Evolutionary conservation across 2,888 invertebrate genomes (phyloP), one percentile per base, ranked within the genome.

Genomic region (Dascillus cervinus): DNA sequence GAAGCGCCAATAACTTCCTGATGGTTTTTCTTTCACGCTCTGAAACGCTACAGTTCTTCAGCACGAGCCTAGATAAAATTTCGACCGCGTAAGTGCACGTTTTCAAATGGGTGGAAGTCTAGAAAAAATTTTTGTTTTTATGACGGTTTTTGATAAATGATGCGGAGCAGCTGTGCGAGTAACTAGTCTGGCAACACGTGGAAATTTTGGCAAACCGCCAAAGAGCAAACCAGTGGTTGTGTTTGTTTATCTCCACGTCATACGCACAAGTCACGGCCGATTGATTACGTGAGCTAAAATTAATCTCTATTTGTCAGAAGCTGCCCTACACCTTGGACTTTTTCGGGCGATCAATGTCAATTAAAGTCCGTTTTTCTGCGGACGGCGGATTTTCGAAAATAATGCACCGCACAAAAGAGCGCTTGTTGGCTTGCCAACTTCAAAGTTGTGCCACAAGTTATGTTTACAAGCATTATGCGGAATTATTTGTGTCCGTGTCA

Each of bases 31-130:
- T 37, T 15, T 49, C 47, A 11, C 13, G 25, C 25, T 47, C 47
- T n/a, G n/a, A n/a, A n/a, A n/a, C n/a, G 2, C 20, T 15, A 11
- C 12, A 37, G 6, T 19, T 32, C 25, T 45, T 48, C 29, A 41
- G 39, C 24, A 47, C 22, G 6, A 49, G 32, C 20, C 42, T 46
- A 13, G 39, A 41, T 14, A 49, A 28, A 13, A 49, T 43, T 22
- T 48, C 46, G 13, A 45, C 26, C 4, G 37, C 36, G 26, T 42
- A 46, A 12, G 36, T 35, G 23, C 44, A 43, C 20, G 39, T 36
- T 37, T 49, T 39, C 14, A 46, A 28, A 26, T 46, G 43, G 24
- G n/a, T n/a, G n/a, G n/a, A n/a, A n/a, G n/a, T n/a, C n/a, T n/a
- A n/a, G n/a, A n/a, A n/a, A n/a, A n/a, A n/a, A n/a, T n/a, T 9